A percentile compares a stretch with the other conserved stretches of the same genome.
Conservation (phyloP, 2,888 invertebrate species). For the Phalera bucephala region DNA sequence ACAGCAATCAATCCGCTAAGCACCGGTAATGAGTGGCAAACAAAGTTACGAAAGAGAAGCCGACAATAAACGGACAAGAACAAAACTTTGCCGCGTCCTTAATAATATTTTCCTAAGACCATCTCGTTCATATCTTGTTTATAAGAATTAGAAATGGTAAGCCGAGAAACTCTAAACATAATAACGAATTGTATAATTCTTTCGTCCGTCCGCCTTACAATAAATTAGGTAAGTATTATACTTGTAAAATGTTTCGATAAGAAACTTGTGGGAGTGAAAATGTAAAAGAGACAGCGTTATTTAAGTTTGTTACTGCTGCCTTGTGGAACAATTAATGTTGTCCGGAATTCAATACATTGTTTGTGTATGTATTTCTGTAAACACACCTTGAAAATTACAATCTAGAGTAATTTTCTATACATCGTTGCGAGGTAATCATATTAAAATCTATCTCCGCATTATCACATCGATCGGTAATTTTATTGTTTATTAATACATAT, state of each 20-base stretch:
- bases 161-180: slow-evolving; percentile 13
- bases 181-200: slow-evolving; percentile 25
- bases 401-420: no score
- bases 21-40: slow-evolving; percentile 1
- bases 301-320: slow-evolving; percentile 19
- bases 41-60: slow-evolving; percentile 2
- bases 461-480: no score
- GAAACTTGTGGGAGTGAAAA: slow-evolving; percentile 21
- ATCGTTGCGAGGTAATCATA: no score
- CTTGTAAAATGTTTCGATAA: slow-evolving; percentile 22
- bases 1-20: slow-evolving; percentile 1
- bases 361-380: no score
- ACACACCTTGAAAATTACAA: no score
- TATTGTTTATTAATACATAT: no score
- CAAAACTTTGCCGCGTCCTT: slow-evolving; percentile 2
- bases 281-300: not conserved
- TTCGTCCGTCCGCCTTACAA: slow-evolving; percentile 11
- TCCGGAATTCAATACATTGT: no score
- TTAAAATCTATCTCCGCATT: no score
- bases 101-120: slow-evolving; percentile 2
- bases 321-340: not conserved
- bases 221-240: slow-evolving; percentile 14
- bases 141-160: slow-evolving; percentile 9
- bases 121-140: slow-evolving; percentile 4
- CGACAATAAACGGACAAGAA: slow-evolving; percentile 1